Base-by-base conservation (phyloP, 2,797 vertebrate species). In the Myotis myotis region DNA sequence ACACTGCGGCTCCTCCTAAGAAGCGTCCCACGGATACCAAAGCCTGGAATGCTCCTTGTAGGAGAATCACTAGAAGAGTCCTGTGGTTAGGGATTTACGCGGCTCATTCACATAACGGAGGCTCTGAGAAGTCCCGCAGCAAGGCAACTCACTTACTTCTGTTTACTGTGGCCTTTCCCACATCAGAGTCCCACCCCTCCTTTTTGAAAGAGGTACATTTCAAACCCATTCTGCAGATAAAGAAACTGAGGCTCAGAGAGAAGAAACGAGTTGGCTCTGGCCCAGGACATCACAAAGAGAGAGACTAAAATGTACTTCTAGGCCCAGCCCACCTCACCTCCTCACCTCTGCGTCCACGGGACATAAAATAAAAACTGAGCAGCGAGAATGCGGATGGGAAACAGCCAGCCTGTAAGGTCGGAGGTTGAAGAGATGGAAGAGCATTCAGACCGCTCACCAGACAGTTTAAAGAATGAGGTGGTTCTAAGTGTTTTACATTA, bases 401-500 rank as follows among this genome's bases (percentile, higher is more conserved):
- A 36, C 86, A 25, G 15, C 1, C 55, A 23, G 15, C 19, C 62
- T 53, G 36, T 36, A 19, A 60, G 15, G 64, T 23, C 30, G 15
- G 72, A 57, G 78, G 16, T 44, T 9, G 75, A 53, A 64, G n/a
- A 49, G 2, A 71, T 0, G 23, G 25, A 36, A 49, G 82, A 28
- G n/a, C 30, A 5, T 28, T 12, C 62, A 53, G 78, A 4, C 33
- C 33, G 8, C 10, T 16, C 22, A 8, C 4, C 55, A 6, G n/a
- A 25, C 28, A 0, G 20, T 36, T 10, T 0, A 28, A 44, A 44
- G 49, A 72, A 25, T 0, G 3, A n/a, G n/a, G 6, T 1, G 8
- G 20, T 13, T 41, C 51, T 71, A 3, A 10, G 79, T n/a, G 20
- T 70, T 41, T 41, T 44, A 33, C 41, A 11, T 3, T 38, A 23